A percentile compares a stretch with the other conserved stretches of the same genome.
phyloP scores from a whole-genome alignment of 2,113 vertebrate species.

The Tetrax tetrax region DNA sequence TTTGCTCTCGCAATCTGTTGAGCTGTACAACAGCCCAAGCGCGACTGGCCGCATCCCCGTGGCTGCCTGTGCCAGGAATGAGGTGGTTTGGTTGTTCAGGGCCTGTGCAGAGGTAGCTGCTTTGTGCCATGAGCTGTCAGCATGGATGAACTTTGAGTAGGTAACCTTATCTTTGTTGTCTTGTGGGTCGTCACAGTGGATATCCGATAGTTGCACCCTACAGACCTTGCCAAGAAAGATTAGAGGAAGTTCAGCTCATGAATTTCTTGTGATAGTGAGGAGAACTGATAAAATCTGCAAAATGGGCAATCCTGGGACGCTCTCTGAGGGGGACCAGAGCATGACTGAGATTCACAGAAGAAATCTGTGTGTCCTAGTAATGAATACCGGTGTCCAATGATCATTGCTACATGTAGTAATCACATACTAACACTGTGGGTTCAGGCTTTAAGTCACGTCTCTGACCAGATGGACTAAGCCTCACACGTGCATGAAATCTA shows the following conservation, averaged over 20 bases:
- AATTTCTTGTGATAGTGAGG: background rate
- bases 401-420: background rate
- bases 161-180: background rate
- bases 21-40: background rate
- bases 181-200: background rate
- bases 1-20: background rate
- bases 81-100: background rate
- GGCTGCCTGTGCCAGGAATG: background rate
- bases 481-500: fast-evolving
- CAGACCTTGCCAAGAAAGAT: background rate
- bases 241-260: background rate
- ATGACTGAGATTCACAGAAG: background rate
- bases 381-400: background rate
- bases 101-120: background rate
- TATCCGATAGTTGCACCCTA: background rate
- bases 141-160: background rate
- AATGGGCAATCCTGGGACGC: background rate
- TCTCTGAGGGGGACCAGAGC: background rate
- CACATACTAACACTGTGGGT: fast-evolving
- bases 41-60: background rate
- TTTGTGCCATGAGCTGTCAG: background rate
- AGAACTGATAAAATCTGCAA: background rate
- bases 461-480: background rate
- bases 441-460: background rate
- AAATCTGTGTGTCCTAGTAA: background rate